Conservation (phyloP, 2,113 vertebrate genomes). For the Dromaius novaehollandiae region DNA sequence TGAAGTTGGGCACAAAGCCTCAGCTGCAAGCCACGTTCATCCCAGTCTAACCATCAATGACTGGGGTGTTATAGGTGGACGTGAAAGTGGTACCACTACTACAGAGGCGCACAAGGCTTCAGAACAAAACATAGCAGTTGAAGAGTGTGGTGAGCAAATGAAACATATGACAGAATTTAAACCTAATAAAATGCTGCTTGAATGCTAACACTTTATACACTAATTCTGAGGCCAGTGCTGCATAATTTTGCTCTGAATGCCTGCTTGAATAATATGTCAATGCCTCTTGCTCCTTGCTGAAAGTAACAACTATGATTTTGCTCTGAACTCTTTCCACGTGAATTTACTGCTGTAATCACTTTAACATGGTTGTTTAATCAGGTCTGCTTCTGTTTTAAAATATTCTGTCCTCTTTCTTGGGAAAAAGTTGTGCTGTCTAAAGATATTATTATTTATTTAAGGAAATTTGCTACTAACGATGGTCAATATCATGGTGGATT, state of each 20-base stretch:
- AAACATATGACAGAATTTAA: slow-evolving; percentile 46
- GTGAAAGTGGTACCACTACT: slow-evolving; percentile 79
- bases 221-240: slow-evolving; percentile 71
- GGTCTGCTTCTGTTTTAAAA: slow-evolving; percentile 39
- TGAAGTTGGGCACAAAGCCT: slow-evolving; percentile 78
- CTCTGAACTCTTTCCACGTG: slow-evolving; percentile 57
- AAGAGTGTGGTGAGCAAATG: slow-evolving; percentile 89
- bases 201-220: slow-evolving; percentile 72
- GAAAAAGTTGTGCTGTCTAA: background rate
- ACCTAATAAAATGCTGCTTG: slow-evolving; percentile 70
- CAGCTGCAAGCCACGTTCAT: slow-evolving; percentile 78
- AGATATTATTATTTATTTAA: background rate
- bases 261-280: slow-evolving; percentile 71
- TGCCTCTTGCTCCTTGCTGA: slow-evolving; percentile 62
- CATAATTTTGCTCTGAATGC: slow-evolving; percentile 72
- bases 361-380: slow-evolving; percentile 57
- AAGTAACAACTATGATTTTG: slow-evolving; percentile 67
- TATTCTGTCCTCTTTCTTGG: slow-evolving; percentile 13
- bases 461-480: background rate
- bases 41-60: slow-evolving; percentile 80
- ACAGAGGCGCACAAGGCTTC: slow-evolving; percentile 78
- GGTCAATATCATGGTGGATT: background rate
- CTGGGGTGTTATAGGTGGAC: slow-evolving; percentile 79
- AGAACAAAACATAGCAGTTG: slow-evolving; percentile 77
- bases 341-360: slow-evolving; percentile 26